Evolutionary conservation across 2,113 vertebrate species (phyloP), one percentile per base, ranked within the genome.

Genomic region (Melospiza melodia): DNA sequence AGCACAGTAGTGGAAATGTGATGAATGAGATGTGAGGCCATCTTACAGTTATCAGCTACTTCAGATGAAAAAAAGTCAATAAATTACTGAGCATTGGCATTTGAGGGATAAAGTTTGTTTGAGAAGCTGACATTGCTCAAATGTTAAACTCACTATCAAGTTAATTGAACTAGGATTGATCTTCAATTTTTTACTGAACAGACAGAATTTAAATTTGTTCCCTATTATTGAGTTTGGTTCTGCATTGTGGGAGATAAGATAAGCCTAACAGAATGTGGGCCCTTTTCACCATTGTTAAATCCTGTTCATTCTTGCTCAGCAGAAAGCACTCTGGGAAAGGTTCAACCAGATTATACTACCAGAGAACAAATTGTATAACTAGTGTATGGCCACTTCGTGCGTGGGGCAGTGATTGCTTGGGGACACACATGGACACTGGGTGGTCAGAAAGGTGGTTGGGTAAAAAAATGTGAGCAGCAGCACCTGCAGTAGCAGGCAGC

Each of bases 381-480:
- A 27, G 28, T 2, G 1, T 18, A 5, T 68, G 23, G 65, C n/a
- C 43, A 22, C 35, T 18, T 27, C 0, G 1, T 28, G 17, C 1
- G 0, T 39, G 51, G 5, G 28, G 22, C 41, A 49, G 13, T 33
- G 22, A 8, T 33, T 39, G 28, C 6, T 0, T 39, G 17, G 17
- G 18, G n/a, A 41, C 6, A 22, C 0, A 0, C 17, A 13, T 39
- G 43, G 28, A 49, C n/a, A 5, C 23, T 17, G 44, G 22, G 18
- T 22, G 65, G 49, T n/a, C 7, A 4, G 2, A 37, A 67, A 21
- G 13, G 27, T 57, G 21, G 2, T 12, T 67, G 77, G 10, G 16
- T 81, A 39, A 39, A 39, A 39, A 39, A 39, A 39, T 39, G 5
- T 57, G 52, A 25, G 21, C 31, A 65, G 30, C 4, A 13, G 12